phyloP scores from a whole-genome alignment of 2,113 vertebrate species.

The Notothenia coriiceps region DNA sequence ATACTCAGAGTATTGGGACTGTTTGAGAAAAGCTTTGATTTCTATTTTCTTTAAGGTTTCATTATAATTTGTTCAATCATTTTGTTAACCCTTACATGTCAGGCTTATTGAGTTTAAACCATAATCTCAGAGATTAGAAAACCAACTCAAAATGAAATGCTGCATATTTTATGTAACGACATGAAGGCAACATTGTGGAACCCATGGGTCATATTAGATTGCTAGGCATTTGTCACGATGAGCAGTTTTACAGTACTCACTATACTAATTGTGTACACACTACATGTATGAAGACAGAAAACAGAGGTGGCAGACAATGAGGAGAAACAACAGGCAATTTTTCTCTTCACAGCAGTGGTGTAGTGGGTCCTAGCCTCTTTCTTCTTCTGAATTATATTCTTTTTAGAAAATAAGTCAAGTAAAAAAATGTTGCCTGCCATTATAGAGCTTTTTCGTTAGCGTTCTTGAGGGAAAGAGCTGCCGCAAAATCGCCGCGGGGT shows the following conservation, averaged over 20 bases:
- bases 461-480: too few relatives aligned
- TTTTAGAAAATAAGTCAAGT: too few relatives aligned
- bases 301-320: constrained; percentile 5
- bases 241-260: not conserved
- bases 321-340: not conserved
- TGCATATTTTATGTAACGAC: constrained; percentile 9
- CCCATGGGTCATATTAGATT: not conserved
- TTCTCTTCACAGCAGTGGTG: not conserved
- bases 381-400: too few relatives aligned
- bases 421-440: too few relatives aligned
- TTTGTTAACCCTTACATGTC: not conserved
- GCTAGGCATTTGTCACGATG: not conserved
- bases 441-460: too few relatives aligned
- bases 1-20: too few relatives aligned
- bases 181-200: not conserved
- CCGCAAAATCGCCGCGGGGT: too few relatives aligned
- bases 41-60: not conserved
- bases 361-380: too few relatives aligned
- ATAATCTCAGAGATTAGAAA: constrained; percentile 14
- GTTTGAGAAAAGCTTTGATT: too few relatives aligned
- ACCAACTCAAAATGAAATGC: not conserved
- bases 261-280: not conserved
- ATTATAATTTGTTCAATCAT: not conserved
- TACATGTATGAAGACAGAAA: not conserved
- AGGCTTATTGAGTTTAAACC: not conserved